Evolutionary conservation across 2,797 vertebrate species (phyloP).

Genomic region (Lepilemur septentrionalis): DNA sequence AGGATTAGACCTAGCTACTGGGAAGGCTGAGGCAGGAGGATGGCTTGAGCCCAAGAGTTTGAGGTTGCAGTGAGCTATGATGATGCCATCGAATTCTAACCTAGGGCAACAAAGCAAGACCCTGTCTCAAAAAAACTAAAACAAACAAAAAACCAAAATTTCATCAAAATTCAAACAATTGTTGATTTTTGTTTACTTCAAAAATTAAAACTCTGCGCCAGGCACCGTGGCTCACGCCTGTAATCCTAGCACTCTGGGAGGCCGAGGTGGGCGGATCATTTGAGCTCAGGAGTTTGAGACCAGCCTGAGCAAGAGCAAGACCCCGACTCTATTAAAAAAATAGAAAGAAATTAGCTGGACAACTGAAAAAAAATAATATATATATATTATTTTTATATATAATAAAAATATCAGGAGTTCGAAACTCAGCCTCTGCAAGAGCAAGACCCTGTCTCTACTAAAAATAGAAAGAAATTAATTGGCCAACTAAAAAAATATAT

Average conservation of each 20-base stretch:
- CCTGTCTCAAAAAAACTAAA: not conserved
- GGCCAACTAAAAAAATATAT: no score
- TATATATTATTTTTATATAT: no score
- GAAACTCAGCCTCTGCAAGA: no score
- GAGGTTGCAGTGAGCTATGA: not conserved
- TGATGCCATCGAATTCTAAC: not conserved
- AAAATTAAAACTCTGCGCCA: slow-evolving; percentile 55
- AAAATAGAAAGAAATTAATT: no score
- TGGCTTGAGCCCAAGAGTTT: not conserved
- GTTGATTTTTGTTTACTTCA: not conserved
- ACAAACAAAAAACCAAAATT: not conserved
- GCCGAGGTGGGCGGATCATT: no score
- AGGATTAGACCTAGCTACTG: not conserved
- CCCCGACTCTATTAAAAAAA: not conserved
- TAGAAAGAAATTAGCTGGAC: no score
- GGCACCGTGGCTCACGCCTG: no score
- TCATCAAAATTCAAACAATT: slow-evolving; percentile 26
- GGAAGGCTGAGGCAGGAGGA: not conserved
- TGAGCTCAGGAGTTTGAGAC: no score
- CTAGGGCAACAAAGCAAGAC: not conserved
- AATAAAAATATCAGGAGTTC: no score
- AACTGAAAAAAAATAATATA: no score
- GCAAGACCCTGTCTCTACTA: no score
- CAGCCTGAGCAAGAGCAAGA: not conserved
- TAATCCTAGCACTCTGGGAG: no score